Percentiles rank a stretch among this genome's conserved stretches.
Conservation (phyloP, 2,888 invertebrate genomes). For the Cyaniris semiargus region DNA sequence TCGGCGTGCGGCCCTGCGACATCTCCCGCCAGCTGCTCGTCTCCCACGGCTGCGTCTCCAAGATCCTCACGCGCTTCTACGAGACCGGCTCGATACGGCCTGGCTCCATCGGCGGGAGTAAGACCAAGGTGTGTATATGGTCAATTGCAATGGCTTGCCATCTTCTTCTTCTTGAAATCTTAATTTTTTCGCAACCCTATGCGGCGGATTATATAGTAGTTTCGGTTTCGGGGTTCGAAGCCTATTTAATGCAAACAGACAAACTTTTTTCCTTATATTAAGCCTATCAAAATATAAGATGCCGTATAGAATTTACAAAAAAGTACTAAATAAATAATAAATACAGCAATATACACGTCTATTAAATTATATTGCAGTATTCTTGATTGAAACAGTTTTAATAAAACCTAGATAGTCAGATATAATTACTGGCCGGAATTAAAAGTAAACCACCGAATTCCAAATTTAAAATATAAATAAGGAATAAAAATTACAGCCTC, state of each 20-base stretch:
- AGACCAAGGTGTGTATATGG: constrained; percentile 88
- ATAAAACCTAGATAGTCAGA: background rate
- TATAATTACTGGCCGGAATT: background rate
- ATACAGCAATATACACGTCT: background rate
- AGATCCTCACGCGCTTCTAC: constrained; percentile 97
- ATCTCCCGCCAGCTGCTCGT: constrained; percentile 97
- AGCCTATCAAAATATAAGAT: too few relatives aligned
- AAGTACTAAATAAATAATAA: background rate
- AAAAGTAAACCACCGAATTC: constrained; percentile 15
- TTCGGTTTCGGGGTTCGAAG: too few relatives aligned
- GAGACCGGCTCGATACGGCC: constrained; percentile 98
- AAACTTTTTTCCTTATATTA: too few relatives aligned
- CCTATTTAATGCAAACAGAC: too few relatives aligned
- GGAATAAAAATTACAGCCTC: constrained; percentile 48
- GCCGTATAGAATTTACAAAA: too few relatives aligned
- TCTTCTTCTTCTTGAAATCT: too few relatives aligned
- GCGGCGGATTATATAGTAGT: too few relatives aligned
- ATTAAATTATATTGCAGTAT: background rate
- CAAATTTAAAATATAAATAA: constrained; percentile 39
- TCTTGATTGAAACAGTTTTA: constrained; percentile 12
- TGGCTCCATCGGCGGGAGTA: constrained; percentile 96
- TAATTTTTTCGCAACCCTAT: too few relatives aligned
- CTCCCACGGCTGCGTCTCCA: constrained; percentile 98
- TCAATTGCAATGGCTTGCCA: too few relatives aligned
- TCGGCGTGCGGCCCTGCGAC: constrained; percentile 97